phyloP scores from a whole-genome alignment of 2,797 vertebrate genomes.

The Dryobates pubescens region DNA sequence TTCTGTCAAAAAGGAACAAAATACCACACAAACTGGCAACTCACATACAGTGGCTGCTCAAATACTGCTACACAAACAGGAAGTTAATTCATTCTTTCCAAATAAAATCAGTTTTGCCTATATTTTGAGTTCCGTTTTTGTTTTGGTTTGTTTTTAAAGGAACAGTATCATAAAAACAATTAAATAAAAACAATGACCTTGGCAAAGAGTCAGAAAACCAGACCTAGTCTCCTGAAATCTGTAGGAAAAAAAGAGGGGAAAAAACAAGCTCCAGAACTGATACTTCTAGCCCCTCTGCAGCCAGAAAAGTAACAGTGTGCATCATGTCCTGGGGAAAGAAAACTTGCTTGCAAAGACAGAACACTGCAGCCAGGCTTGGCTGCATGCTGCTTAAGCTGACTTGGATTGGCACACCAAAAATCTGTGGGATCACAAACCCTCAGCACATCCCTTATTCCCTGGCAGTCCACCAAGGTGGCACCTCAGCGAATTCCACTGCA shows the following conservation, averaged over 20 bases:
- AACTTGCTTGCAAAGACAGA: neutral
- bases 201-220: neutral
- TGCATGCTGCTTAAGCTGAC: neutral
- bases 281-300: neutral
- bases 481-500: neutral
- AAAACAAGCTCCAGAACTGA: neutral
- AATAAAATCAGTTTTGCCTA: neutral
- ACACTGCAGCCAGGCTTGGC: neutral
- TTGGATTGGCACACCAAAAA: neutral
- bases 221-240: neutral
- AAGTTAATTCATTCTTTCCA: neutral
- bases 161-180: neutral
- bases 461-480: constrained; percentile 3
- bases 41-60: neutral
- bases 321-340: neutral
- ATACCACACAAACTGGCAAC: neutral
- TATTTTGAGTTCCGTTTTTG: neutral
- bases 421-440: neutral
- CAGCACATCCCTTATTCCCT: neutral
- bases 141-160: neutral
- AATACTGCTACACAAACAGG: neutral
- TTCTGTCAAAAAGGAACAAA: neutral
- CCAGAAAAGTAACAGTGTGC: neutral
- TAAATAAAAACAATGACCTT: neutral
- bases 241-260: neutral